Base-by-base conservation (phyloP, 1,140 invertebrate species). In the Drosophila teissieri region DNA sequence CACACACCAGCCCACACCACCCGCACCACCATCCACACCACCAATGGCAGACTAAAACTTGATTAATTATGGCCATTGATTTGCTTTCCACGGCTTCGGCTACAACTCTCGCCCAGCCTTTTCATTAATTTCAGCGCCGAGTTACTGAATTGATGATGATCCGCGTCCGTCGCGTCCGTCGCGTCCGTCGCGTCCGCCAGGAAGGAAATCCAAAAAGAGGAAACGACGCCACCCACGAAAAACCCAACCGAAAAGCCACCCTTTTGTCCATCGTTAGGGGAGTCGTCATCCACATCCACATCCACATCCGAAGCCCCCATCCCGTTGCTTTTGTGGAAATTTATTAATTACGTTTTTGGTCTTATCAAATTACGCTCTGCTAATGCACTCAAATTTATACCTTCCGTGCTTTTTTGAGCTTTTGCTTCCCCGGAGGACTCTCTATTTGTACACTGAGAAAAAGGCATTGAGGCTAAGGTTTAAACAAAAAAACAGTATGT, bases 331-430 rank as follows among this genome's bases (percentile, higher is more conserved):
- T 55, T 83, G 72, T 79, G 80, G 76, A 88, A 88, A 89, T 89
- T 89, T 88, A 89, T 88, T 88, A 88, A 88, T 88, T 88, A 89
- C 83, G 70, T 88, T 88, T 81, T 89, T 80, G 84, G 80, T 88
- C 83, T 89, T 88, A 88, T 88, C 84, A 89, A 88, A 88, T 88
- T 89, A 88, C 83, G 83, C 81, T 84, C 82, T 73, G 75, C 84
- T 89, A 88, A 88, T 88, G 83, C 83, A 89, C 84, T 89, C 83
- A 88, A 88, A 88, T 88, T 88, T 88, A 88, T 88, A 89, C 83
- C 84, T 89, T 83, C 72, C 48, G 60, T 85, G 73, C 54, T 86
- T 86, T 77, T 78, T 65, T 86, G 82, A 81, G 82, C 81, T 84
- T 77, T 85, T 51, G 61, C 56, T 68, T 82, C 78, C 45, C 34